Evolutionary conservation across 2,113 vertebrate species (phyloP).

Genomic region (Rattus rattus): DNA sequence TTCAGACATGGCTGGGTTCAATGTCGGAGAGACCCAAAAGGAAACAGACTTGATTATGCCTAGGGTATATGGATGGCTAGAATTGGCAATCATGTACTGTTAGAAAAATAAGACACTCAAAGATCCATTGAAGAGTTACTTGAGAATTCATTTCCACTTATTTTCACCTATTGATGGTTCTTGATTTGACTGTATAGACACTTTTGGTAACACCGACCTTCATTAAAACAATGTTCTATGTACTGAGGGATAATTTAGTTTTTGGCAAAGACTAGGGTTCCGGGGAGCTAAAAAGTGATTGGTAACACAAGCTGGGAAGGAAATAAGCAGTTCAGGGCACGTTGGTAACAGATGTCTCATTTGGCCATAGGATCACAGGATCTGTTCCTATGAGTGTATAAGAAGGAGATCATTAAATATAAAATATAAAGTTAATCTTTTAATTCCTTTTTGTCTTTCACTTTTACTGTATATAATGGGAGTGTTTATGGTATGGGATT

Average conservation of each 20-base stretch:
- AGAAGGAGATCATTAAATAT: not conserved
- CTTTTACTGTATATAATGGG: constrained; percentile 12
- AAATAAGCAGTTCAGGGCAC: constrained; percentile 12
- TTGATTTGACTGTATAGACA: constrained; percentile 2
- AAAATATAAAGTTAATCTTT: constrained; percentile 1
- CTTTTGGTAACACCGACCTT: not conserved
- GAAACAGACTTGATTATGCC: not conserved
- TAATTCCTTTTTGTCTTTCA: constrained; percentile 14
- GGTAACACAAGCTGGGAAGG: not conserved
- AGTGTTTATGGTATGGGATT: not conserved
- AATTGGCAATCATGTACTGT: not conserved
- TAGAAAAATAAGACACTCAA: not conserved
- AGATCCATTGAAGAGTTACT: not conserved
- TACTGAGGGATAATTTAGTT: constrained; percentile 33
- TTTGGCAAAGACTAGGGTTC: not conserved
- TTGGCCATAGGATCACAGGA: not conserved
- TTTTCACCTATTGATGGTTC: not conserved
- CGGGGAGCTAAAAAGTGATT: constrained; percentile 26
- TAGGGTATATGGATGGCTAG: not conserved
- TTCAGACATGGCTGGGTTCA: constrained; percentile 34
- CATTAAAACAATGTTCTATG: not conserved
- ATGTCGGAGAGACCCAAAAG: not conserved
- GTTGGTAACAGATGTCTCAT: not conserved
- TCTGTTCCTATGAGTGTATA: not conserved
- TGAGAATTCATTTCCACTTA: not conserved